Percentiles rank a stretch among this genome's conserved stretches.
phyloP scores from a whole-genome alignment of 2,888 invertebrate species.

The Harpalus rubripes region DNA sequence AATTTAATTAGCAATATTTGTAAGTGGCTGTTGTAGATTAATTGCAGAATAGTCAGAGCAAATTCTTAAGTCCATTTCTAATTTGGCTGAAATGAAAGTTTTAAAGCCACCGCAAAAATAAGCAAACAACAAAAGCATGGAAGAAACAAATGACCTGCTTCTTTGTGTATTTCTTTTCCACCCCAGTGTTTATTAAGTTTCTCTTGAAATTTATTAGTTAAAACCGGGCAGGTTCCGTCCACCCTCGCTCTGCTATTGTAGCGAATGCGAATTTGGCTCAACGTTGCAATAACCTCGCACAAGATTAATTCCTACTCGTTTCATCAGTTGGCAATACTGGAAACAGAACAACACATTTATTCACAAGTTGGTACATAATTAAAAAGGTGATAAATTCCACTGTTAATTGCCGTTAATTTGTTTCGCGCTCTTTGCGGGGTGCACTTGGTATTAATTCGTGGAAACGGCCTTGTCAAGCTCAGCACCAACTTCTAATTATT shows the following conservation, averaged over 20 bases:
- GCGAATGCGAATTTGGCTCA: slow-evolving; percentile 57
- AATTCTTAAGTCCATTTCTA: slow-evolving; percentile 48
- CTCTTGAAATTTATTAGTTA: slow-evolving; percentile 61
- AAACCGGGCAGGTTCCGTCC: slow-evolving; percentile 21
- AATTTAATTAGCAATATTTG: slow-evolving; percentile 7
- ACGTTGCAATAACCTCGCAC: slow-evolving; percentile 54
- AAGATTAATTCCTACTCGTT: slow-evolving; percentile 60
- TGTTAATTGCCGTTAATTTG: slow-evolving; percentile 64
- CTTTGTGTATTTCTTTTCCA: slow-evolving; percentile 61
- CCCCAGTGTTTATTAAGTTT: slow-evolving; percentile 61
- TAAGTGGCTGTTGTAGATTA: slow-evolving; percentile 12
- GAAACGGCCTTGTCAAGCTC: slow-evolving; percentile 18
- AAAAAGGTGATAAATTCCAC: slow-evolving; percentile 64
- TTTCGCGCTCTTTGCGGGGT: slow-evolving; percentile 17
- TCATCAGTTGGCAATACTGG: slow-evolving; percentile 64
- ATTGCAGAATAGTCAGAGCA: slow-evolving; percentile 4
- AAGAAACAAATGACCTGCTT: slow-evolving; percentile 51
- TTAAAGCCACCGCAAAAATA: slow-evolving; percentile 44
- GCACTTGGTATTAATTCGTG: slow-evolving; percentile 17
- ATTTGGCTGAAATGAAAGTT: slow-evolving; percentile 50
- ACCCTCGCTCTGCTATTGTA: slow-evolving; percentile 2
- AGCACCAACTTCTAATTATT: slow-evolving; percentile 29
- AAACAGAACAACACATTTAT: slow-evolving; percentile 58
- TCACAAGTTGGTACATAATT: slow-evolving; percentile 61
- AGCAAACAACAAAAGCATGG: slow-evolving; percentile 40